Conservation (phyloP, 2,797 vertebrate species). For the Chrysocyon brachyurus region DNA sequence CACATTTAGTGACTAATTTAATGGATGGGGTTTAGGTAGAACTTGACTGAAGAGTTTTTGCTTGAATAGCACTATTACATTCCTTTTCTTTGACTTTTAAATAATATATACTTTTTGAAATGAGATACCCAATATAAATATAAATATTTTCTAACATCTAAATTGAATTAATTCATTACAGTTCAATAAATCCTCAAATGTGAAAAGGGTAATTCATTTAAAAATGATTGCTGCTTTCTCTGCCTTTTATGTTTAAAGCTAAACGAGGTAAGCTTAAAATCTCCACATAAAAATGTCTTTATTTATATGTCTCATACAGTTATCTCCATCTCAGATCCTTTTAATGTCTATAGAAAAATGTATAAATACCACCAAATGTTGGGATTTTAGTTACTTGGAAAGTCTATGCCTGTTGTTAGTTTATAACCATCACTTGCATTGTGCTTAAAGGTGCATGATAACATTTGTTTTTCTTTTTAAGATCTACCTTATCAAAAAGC, state of each 20-base stretch:
- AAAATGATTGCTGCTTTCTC: constrained; percentile 67
- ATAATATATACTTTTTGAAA: constrained; percentile 48
- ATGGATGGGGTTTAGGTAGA: constrained; percentile 30
- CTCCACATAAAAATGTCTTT: not conserved
- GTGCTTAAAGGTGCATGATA: constrained; percentile 39
- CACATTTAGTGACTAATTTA: constrained; percentile 47
- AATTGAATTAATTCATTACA: constrained; percentile 74
- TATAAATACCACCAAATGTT: not conserved
- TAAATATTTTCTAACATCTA: constrained; percentile 66
- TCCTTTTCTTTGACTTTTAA: constrained; percentile 66
- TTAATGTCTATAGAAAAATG: constrained; percentile 41
- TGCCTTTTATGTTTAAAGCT: constrained; percentile 69
- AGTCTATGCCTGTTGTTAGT: constrained; percentile 26
- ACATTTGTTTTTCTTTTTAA: constrained; percentile 58
- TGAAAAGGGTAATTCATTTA: constrained; percentile 73
- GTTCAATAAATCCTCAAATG: constrained; percentile 71
- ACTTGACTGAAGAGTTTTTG: constrained; percentile 22
- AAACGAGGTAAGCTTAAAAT: constrained; percentile 66
- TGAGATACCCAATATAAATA: constrained; percentile 63
- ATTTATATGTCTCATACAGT: constrained; percentile 39
- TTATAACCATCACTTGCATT: constrained; percentile 57
- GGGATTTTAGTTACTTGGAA: constrained; percentile 28
- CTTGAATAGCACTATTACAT: not conserved
- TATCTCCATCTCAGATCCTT: constrained; percentile 17
- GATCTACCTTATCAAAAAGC: constrained; percentile 52